phyloP scores from a whole-genome alignment of 64 coral and sea anemone genomes.

The Stichodactyla helianthus region DNA sequence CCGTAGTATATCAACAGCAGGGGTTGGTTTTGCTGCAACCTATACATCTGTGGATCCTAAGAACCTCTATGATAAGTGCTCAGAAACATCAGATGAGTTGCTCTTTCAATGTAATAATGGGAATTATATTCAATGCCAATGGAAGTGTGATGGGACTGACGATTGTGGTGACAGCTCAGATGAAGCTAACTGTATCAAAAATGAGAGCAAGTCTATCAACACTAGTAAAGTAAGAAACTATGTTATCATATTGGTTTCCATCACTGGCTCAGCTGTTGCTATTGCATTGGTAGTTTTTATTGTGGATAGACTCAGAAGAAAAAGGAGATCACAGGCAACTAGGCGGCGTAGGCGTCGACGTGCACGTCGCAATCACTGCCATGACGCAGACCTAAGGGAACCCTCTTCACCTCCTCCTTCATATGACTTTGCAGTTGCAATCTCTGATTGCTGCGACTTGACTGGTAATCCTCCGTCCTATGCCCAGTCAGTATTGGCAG shows the following conservation, averaged over 20 bases:
- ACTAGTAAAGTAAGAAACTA: constrained; percentile 60
- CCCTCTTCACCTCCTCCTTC: constrained; percentile 3
- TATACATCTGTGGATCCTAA: constrained; percentile 70
- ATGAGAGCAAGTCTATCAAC: not conserved
- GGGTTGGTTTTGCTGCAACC: constrained; percentile 74
- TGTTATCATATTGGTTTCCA: constrained; percentile 76
- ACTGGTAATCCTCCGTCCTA: not conserved
- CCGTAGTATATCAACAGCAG: constrained; percentile 22
- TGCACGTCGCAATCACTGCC: constrained; percentile 9
- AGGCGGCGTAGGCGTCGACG: constrained; percentile 34
- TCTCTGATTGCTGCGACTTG: not conserved
- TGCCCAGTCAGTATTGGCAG: not conserved
- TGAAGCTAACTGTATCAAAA: constrained; percentile 53
- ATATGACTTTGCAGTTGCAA: constrained; percentile 38
- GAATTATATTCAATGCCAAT: constrained; percentile 66
- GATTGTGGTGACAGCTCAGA: constrained; percentile 85
- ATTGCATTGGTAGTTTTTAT: constrained; percentile 77
- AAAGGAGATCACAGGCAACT: constrained; percentile 45
- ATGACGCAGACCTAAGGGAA: not conserved
- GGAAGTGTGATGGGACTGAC: constrained; percentile 80
- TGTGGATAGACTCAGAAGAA: constrained; percentile 66
- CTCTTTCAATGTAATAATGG: constrained; percentile 74
- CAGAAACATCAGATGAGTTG: constrained; percentile 54
- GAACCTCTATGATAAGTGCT: constrained; percentile 59
- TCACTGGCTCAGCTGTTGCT: constrained; percentile 70